These are phyloP conservation scores for Eulemur mongoz DNA, from an alignment of 2,797 vertebrate genomes.

Conservation along the genomic window DNA sequence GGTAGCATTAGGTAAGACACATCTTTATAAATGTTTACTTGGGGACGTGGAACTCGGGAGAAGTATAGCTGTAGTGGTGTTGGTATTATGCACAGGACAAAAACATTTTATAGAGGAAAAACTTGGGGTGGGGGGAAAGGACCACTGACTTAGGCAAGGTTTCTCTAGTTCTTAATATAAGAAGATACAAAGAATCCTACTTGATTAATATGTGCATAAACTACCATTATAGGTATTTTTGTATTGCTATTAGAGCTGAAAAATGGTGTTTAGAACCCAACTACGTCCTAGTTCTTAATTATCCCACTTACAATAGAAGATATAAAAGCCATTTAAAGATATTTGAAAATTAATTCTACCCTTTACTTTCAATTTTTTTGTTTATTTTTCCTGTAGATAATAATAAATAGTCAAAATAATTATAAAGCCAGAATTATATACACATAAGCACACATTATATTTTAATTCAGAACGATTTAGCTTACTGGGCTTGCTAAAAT, in stretches of 20 bases:
- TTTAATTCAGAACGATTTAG: conserved; percentile 29
- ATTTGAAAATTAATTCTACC: background rate
- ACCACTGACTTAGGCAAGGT: background rate
- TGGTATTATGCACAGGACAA: background rate
- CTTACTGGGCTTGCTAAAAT: background rate
- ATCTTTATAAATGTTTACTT: conserved; percentile 3
- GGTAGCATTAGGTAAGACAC: background rate
- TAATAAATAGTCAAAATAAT: background rate
- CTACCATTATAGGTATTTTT: background rate
- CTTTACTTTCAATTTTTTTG: background rate
- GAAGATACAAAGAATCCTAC: background rate
- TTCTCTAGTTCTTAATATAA: background rate
- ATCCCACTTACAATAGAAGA: background rate
- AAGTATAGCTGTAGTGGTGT: background rate
- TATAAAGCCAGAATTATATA: background rate
- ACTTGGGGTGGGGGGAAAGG: background rate
- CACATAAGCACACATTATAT: background rate
- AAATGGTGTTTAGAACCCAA: background rate
- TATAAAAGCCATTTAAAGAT: background rate
- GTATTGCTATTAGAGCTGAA: background rate
- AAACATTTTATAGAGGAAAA: background rate
- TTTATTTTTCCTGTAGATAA: background rate
- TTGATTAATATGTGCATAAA: background rate
- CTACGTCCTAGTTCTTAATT: background rate
- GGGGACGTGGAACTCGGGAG: background rate